Evolutionary conservation across 2,797 vertebrate genomes (phyloP), one percentile per base, ranked within the genome.

Genomic region (Clarias pachynema): DNA sequence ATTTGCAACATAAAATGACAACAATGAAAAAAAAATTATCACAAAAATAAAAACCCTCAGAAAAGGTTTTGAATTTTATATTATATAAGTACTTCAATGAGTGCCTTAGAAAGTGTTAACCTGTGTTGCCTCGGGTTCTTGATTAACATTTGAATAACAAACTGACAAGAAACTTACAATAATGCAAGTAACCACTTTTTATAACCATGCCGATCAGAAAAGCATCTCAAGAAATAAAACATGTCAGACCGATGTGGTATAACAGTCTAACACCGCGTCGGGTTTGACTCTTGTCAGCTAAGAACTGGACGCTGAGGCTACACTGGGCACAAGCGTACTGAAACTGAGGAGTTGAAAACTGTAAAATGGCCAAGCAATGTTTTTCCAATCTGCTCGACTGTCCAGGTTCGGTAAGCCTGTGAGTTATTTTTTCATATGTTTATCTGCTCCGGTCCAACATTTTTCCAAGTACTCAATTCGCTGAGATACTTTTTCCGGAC

Each of bases 371-470:
- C 60, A 65, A 49, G 15, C 16, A 49, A 66, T 53, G 37, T 66
- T 66, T 53, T 66, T 66, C n/a, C 40, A 66, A 22, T 66, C 62
- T 81, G 59, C 15, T 53, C 49, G 66, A 66, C 7, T 53, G 40
- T 66, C n/a, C 40, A 53, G 24, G 20, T 29, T 29, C 1, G 8
- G 15, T 22, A 81, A 53, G 79, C 26, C 44, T 49, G 14, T 31
- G 16, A 53, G n/a, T 49, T 12, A 29, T 80, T 81, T 66, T 63
- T 26, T 49, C 57, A 62, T 31, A 60, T 63, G 60, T 80, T 80
- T 80, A 65, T 80, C 78, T 81, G n/a, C 40, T 80, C 16, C 65
- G 59, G 37, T 81, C 22, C 16, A 20, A 66, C 7, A 0, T 53
- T 31, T 62, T 66, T 18, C 26, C 79, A 66, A 66, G 16, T 14